Conservation (phyloP, 2,888 invertebrate species). For the Lithophane leautieri region DNA sequence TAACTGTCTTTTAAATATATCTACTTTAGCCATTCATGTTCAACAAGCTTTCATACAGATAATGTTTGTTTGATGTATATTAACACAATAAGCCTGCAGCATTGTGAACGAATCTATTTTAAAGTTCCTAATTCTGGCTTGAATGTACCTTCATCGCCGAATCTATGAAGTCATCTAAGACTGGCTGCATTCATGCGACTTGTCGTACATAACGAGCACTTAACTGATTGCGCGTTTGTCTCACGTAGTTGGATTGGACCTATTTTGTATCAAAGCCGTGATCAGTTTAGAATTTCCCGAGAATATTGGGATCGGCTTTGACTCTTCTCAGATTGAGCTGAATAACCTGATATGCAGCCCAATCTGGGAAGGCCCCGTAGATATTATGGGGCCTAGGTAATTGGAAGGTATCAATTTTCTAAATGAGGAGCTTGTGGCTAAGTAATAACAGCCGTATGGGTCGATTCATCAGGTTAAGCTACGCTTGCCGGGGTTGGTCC, state of each 20-base stretch:
- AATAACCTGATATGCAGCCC: neutral
- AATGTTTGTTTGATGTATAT: neutral
- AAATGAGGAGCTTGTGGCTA: too few relatives aligned
- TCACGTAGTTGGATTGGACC: slow-evolving; percentile 45
- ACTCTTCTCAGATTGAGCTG: neutral
- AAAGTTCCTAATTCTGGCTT: slow-evolving; percentile 5
- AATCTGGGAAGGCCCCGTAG: too few relatives aligned
- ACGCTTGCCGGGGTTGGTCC: too few relatives aligned
- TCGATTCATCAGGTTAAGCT: too few relatives aligned
- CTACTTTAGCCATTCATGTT: neutral
- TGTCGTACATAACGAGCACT: slow-evolving; percentile 49
- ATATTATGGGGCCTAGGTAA: neutral
- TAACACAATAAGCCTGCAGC: neutral
- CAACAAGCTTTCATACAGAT: neutral
- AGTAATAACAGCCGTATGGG: too few relatives aligned
- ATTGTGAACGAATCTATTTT: neutral
- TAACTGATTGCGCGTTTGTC: slow-evolving; percentile 58
- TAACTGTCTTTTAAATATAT: neutral
- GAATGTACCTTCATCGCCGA: slow-evolving; percentile 14
- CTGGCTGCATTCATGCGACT: slow-evolving; percentile 31
- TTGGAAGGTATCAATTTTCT: neutral
- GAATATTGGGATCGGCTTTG: slow-evolving; percentile 3
- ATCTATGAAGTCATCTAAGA: slow-evolving; percentile 34
- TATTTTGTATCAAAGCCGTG: slow-evolving; percentile 38
- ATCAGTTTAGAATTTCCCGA: slow-evolving; percentile 17